Evolutionary conservation across 2,888 invertebrate species (phyloP).

Genomic region (Xanthia icteritia): DNA sequence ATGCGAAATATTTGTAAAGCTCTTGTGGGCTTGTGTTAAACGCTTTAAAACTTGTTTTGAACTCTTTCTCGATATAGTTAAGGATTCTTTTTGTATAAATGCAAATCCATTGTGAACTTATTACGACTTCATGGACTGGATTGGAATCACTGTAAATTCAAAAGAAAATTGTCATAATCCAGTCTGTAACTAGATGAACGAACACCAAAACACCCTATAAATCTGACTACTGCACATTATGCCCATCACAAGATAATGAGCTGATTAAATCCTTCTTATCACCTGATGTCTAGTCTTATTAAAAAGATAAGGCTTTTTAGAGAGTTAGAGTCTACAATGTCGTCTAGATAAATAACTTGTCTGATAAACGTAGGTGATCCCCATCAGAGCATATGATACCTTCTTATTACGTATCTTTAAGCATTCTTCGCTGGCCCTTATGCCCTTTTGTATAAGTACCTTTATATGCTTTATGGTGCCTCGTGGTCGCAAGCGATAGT

Average conservation of each 20-base stretch:
- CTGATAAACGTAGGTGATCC: neutral
- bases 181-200: neutral
- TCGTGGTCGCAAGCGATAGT: too few species aligned
- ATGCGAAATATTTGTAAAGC: neutral
- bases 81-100: neutral
- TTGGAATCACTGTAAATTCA: neutral
- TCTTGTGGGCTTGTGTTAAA: neutral
- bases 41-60: neutral
- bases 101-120: neutral
- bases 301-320: neutral
- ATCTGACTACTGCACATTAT: neutral
- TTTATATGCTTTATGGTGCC: neutral
- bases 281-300: neutral
- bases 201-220: neutral
- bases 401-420: neutral
- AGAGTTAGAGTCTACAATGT: too few species aligned
- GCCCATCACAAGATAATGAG: neutral
- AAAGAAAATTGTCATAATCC: neutral
- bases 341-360: neutral
- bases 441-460: neutral
- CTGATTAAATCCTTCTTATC: neutral
- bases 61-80: neutral
- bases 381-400: neutral
- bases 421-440: neutral
- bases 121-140: neutral